Evolutionary conservation across 2,888 invertebrate species (phyloP).

Genomic region (Polymixis lichenea): DNA sequence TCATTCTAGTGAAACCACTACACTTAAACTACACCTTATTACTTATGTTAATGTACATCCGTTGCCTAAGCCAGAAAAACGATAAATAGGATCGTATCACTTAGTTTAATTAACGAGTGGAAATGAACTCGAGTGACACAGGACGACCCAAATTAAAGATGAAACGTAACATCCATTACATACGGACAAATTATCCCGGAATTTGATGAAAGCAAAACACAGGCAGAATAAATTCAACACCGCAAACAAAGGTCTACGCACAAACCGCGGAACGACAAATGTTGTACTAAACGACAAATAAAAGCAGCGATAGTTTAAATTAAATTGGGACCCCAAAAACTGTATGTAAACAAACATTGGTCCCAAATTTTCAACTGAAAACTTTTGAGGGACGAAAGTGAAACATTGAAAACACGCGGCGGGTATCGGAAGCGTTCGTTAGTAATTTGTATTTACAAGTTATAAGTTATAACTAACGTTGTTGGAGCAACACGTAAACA

Average conservation of each 20-base stretch:
- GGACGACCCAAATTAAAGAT: slow-evolving; percentile 86
- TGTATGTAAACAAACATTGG: slow-evolving; percentile 86
- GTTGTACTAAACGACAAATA: slow-evolving; percentile 89
- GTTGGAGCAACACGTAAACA: slow-evolving; percentile 60
- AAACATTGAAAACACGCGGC: slow-evolving; percentile 84
- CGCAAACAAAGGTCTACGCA: slow-evolving; percentile 84
- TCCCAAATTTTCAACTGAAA: slow-evolving; percentile 76
- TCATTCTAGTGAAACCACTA: slow-evolving; percentile 58
- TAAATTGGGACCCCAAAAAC: slow-evolving; percentile 89
- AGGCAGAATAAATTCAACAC: slow-evolving; percentile 79
- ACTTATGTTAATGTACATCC: slow-evolving; percentile 59
- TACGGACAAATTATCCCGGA: slow-evolving; percentile 82
- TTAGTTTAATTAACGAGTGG: slow-evolving; percentile 80
- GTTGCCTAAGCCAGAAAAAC: slow-evolving; percentile 59
- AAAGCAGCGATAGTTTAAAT: slow-evolving; percentile 89
- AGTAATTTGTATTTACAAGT: slow-evolving; percentile 80
- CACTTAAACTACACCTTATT: slow-evolving; percentile 51
- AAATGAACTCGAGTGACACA: slow-evolving; percentile 78
- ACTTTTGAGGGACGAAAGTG: slow-evolving; percentile 81
- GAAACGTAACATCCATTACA: slow-evolving; percentile 83
- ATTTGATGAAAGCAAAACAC: slow-evolving; percentile 79
- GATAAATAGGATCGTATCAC: slow-evolving; percentile 73
- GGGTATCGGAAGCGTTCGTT: slow-evolving; percentile 78
- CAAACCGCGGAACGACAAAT: slow-evolving; percentile 83
- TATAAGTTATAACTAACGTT: slow-evolving; percentile 72